These are phyloP conservation scores for Hydriomena furcata DNA, from an alignment of 2,888 invertebrate species.

Conservation along the genomic window DNA sequence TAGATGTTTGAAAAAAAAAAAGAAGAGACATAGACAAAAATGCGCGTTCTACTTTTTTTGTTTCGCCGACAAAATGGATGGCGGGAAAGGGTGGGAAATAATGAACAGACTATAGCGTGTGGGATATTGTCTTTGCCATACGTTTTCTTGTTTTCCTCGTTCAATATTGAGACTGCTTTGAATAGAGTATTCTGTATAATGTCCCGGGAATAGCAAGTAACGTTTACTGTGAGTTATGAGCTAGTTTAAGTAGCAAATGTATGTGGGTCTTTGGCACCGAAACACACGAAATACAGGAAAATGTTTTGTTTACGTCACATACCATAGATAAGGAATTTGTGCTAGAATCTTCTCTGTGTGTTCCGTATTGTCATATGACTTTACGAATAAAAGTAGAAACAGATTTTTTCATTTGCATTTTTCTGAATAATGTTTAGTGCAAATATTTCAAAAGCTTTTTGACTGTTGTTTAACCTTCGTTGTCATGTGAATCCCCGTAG, in stretches of 20 bases:
- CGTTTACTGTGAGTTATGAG: constrained; percentile 25
- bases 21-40: constrained; percentile 53
- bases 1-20: constrained; percentile 37
- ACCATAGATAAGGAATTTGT: background rate
- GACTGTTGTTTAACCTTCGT: constrained; percentile 4
- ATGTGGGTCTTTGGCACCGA: constrained; percentile 16
- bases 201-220: constrained; percentile 24
- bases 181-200: constrained; percentile 29
- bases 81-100: constrained; percentile 66
- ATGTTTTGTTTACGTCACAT: constrained; percentile 9
- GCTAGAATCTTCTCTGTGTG: background rate
- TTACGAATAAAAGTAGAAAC: too few species aligned
- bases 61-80: constrained; percentile 54
- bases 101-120: constrained; percentile 53
- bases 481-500: constrained; percentile 4
- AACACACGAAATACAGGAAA: constrained; percentile 7
- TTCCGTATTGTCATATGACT: background rate
- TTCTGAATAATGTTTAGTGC: too few species aligned
- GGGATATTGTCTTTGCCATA: constrained; percentile 37
- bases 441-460: too few species aligned
- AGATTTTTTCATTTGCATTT: too few species aligned
- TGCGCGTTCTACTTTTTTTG: constrained; percentile 63
- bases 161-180: constrained; percentile 37
- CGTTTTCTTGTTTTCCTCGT: constrained; percentile 36
- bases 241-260: constrained; percentile 18